A percentile compares a stretch with the other conserved stretches of the same genome.
phyloP scores from a whole-genome alignment of 2,113 vertebrate genomes.

The Bubo bubo region DNA sequence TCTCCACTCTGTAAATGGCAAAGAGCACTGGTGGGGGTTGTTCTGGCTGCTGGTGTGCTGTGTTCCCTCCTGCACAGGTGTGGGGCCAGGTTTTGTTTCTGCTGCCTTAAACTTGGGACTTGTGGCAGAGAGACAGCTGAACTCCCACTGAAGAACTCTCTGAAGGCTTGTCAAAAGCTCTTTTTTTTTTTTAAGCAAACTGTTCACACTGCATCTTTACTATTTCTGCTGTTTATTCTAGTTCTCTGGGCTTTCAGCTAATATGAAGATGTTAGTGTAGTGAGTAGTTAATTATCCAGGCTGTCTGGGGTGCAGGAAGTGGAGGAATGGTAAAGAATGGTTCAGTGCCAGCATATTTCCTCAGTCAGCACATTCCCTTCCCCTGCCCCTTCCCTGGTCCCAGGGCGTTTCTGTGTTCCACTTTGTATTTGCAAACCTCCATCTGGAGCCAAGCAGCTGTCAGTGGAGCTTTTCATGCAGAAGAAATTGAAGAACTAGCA shows the following conservation, averaged over 20 bases:
- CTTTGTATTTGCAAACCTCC: conserved; percentile 29
- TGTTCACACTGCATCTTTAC: background rate
- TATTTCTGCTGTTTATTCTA: background rate
- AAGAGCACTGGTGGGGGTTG: background rate
- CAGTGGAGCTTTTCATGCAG: conserved; percentile 27
- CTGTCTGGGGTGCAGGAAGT: background rate
- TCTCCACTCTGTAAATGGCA: rapidly evolving
- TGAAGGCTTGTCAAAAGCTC: background rate
- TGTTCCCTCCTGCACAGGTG: background rate
- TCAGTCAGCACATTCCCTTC: conserved; percentile 20
- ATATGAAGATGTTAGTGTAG: background rate
- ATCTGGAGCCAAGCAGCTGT: conserved; percentile 48
- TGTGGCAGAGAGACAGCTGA: background rate
- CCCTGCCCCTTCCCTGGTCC: background rate
- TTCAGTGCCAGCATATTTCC: background rate
- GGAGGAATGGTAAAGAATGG: background rate
- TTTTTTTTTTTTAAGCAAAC: background rate
- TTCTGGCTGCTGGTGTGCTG: background rate
- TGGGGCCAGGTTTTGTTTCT: background rate
- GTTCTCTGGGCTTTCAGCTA: background rate
- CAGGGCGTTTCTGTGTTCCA: background rate
- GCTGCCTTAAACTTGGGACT: background rate
- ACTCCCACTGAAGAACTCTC: background rate
- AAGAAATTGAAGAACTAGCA: conserved; percentile 32
- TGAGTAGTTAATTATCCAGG: background rate